Conservation (phyloP, 2,797 vertebrate genomes). For the Karalla daura region DNA sequence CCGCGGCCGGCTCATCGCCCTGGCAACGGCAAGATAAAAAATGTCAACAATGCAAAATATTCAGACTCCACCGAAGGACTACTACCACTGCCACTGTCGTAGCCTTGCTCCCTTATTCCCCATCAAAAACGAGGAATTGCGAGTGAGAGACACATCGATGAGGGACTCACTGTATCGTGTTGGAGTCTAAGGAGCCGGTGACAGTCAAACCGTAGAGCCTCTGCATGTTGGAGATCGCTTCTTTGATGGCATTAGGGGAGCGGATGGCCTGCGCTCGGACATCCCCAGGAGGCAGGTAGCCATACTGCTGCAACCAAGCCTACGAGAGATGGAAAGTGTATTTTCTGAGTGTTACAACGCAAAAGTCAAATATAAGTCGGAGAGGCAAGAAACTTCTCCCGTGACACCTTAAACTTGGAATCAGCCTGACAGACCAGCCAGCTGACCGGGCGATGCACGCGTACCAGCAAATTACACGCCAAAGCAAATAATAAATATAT, state of each 20-base stretch:
- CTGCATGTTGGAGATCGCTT: constrained; percentile 91
- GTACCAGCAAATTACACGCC: too few relatives aligned
- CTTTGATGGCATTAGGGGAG: constrained; percentile 85
- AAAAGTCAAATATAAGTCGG: background rate
- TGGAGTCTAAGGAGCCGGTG: constrained; percentile 86
- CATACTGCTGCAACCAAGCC: constrained; percentile 94
- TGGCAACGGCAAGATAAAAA: constrained; percentile 53
- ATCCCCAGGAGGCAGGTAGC: constrained; percentile 93
- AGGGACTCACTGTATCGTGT: constrained; percentile 88
- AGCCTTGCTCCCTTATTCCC: background rate
- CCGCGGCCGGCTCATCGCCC: constrained; percentile 90
- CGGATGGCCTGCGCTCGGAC: constrained; percentile 89
- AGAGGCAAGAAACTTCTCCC: too few relatives aligned
- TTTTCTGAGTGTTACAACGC: background rate
- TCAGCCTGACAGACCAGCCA: background rate
- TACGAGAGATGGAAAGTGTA: constrained; percentile 48
- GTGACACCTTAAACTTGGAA: background rate
- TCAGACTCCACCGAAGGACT: background rate
- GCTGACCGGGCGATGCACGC: background rate
- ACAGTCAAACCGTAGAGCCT: constrained; percentile 90
- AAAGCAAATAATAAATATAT: background rate
- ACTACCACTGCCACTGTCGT: background rate
- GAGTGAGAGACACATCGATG: background rate
- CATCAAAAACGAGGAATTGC: background rate
- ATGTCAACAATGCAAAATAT: constrained; percentile 5